phyloP scores from a whole-genome alignment of 2,888 invertebrate genomes.

The Perizoma affinitatum region DNA sequence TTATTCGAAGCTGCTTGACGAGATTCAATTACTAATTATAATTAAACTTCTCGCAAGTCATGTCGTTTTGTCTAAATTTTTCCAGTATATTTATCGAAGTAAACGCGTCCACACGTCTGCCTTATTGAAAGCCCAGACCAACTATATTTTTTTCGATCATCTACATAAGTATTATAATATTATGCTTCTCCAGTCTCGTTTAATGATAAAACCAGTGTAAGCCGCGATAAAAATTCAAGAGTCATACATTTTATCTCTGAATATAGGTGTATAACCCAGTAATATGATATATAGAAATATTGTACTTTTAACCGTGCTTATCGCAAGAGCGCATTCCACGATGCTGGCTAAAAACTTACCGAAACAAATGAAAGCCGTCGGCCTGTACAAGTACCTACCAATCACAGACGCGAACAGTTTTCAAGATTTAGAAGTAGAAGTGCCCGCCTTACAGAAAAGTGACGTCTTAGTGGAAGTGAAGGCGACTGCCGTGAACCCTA shows the following conservation, averaged over 20 bases:
- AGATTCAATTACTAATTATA: too few species aligned
- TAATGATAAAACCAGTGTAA: conserved; percentile 17
- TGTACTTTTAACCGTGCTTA: conserved; percentile 19
- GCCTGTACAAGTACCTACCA: conserved; percentile 72
- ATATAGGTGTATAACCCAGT: not conserved
- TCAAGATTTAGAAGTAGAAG: conserved; percentile 63
- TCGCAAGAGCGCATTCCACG: conserved; percentile 25
- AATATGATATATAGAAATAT: conserved; percentile 28
- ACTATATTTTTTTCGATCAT: not conserved
- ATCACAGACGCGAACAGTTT: conserved; percentile 65
- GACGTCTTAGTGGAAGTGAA: conserved; percentile 72
- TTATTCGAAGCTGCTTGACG: too few species aligned
- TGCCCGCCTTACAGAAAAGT: conserved; percentile 56
- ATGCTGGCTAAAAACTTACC: conserved; percentile 53
- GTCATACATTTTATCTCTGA: not conserved
- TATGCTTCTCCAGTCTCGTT: not conserved
- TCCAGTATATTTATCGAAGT: conserved; percentile 1
- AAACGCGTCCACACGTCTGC: not conserved
- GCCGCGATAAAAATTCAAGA: conserved; percentile 25
- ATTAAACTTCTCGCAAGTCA: too few species aligned
- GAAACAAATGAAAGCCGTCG: conserved; percentile 72
- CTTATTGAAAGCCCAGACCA: not conserved
- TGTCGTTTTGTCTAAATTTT: not conserved
- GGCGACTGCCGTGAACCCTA: conserved; percentile 71
- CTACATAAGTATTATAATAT: not conserved